Percentiles rank a stretch among this genome's conserved stretches.
Evolutionary conservation across 2,113 vertebrate genomes (phyloP).

Genomic region (Varanus salvator): DNA sequence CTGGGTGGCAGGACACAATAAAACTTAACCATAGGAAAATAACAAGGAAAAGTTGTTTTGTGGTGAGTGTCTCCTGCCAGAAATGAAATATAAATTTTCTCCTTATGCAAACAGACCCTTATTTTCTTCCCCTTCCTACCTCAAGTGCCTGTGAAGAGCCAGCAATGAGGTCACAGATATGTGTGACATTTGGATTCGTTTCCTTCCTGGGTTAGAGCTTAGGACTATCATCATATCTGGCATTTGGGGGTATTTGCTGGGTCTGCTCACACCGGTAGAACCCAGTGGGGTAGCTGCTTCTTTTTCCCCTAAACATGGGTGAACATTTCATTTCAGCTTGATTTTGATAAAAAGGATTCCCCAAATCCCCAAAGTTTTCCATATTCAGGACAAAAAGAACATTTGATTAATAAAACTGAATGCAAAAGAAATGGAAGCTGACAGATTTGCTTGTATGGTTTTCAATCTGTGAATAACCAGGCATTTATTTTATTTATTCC

Average conservation of each 20-base stretch:
- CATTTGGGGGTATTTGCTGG: neutral
- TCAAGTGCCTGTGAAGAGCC: neutral
- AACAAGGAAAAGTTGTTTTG: conserved; percentile 4
- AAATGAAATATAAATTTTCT: neutral
- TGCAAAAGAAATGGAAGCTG: too few relatives aligned
- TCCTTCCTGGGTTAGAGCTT: neutral
- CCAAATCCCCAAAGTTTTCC: too few relatives aligned
- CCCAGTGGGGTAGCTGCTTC: neutral
- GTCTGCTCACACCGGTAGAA: neutral
- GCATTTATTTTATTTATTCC: too few relatives aligned
- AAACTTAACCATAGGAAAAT: conserved; percentile 6
- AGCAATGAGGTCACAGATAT: conserved; percentile 1
- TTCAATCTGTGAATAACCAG: too few relatives aligned
- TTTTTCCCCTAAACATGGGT: too few relatives aligned
- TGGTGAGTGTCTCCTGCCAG: conserved; percentile 9
- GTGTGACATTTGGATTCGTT: neutral
- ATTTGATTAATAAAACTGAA: too few relatives aligned
- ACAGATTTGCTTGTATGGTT: too few relatives aligned
- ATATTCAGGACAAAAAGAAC: too few relatives aligned
- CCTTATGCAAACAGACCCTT: neutral
- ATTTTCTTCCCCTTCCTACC: neutral
- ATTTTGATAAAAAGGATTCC: too few relatives aligned
- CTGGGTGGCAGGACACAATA: neutral
- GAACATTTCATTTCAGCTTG: too few relatives aligned
- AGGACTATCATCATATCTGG: neutral